These are phyloP conservation scores for Drosophila nr. fundita DNA, from an alignment of 2,888 invertebrate genomes.

Conservation along the genomic window DNA sequence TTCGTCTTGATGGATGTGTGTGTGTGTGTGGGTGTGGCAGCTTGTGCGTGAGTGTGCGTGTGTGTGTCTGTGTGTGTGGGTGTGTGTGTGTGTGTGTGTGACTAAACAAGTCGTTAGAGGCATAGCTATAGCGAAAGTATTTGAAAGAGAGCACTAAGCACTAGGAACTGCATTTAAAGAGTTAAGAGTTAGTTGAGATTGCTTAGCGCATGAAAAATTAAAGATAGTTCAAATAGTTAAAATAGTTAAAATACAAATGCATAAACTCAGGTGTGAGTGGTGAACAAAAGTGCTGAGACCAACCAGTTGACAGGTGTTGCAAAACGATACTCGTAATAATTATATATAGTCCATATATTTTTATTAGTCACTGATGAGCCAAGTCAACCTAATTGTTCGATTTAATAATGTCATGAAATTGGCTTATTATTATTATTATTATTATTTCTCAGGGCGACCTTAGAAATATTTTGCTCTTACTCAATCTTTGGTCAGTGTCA, in stretches of 20 bases:
- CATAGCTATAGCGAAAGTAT: conserved; percentile 43
- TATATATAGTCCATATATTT: not conserved
- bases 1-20: conserved; percentile 21
- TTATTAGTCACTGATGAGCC: conserved; percentile 38
- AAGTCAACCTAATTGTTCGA: conserved; percentile 1
- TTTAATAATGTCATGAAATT: conserved; percentile 11
- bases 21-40: conserved; percentile 22
- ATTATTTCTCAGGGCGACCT: conserved; percentile 21
- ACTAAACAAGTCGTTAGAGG: conserved; percentile 56
- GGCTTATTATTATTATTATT: conserved; percentile 6
- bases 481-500: conserved; percentile 22
- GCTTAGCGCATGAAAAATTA: conserved; percentile 28
- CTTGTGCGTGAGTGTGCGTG: conserved; percentile 19
- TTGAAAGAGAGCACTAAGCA: conserved; percentile 42
- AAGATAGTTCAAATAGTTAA: conserved; percentile 19
- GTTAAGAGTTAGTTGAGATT: conserved; percentile 19
- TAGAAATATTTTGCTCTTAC: conserved; percentile 13
- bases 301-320: conserved; percentile 29
- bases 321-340: not conserved
- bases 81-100: conserved; percentile 22
- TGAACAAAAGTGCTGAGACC: conserved; percentile 1
- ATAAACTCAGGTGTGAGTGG: conserved; percentile 2
- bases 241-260: conserved; percentile 10
- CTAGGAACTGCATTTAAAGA: conserved; percentile 42
- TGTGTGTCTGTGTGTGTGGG: conserved; percentile 15